Evolutionary conservation across 1,140 invertebrate species (phyloP).

Genomic region (Lycorma delicatula): DNA sequence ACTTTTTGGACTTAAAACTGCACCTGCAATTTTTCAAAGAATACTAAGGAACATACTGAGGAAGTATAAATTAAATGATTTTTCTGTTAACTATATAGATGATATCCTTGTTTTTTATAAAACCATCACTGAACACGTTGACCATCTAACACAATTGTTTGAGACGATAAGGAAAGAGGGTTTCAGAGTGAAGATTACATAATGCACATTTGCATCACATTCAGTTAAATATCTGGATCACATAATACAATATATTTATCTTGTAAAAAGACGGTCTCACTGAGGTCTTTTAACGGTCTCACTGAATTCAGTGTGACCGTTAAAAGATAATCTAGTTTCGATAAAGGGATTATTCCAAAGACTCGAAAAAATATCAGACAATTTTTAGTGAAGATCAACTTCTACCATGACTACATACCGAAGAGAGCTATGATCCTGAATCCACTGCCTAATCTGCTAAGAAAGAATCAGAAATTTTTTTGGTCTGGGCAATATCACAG

Average conservation of each 20-base stretch:
- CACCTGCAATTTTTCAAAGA: slow-evolving; percentile 41
- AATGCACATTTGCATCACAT: slow-evolving; percentile 32
- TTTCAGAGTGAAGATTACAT: slow-evolving; percentile 33
- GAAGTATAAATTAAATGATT: no score
- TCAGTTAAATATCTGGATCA: slow-evolving; percentile 34
- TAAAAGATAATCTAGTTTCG: slow-evolving; percentile 33
- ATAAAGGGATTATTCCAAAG: slow-evolving; percentile 31
- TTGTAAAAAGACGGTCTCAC: no score
- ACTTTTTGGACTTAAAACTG: slow-evolving; percentile 34
- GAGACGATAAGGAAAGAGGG: slow-evolving; percentile 28
- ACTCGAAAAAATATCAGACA: slow-evolving; percentile 25
- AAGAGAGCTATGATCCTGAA: slow-evolving; percentile 30
- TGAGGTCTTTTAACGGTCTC: no score
- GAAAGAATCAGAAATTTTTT: slow-evolving; percentile 32
- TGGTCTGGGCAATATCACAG: slow-evolving; percentile 32
- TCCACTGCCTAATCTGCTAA: slow-evolving; percentile 32
- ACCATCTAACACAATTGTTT: background rate
- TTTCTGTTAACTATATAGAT: no score
- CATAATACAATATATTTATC: slow-evolving; percentile 32
- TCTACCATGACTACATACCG: slow-evolving; percentile 33
- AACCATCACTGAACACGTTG: no score
- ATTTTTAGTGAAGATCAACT: slow-evolving; percentile 35
- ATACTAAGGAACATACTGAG: no score
- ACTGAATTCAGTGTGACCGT: slow-evolving; percentile 27
- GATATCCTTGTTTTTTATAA: no score